Percentiles rank a stretch among this genome's conserved stretches.
These are phyloP conservation scores for Trachelipus rathkii DNA, from an alignment of 1,140 invertebrate species.

Conservation along the genomic window DNA sequence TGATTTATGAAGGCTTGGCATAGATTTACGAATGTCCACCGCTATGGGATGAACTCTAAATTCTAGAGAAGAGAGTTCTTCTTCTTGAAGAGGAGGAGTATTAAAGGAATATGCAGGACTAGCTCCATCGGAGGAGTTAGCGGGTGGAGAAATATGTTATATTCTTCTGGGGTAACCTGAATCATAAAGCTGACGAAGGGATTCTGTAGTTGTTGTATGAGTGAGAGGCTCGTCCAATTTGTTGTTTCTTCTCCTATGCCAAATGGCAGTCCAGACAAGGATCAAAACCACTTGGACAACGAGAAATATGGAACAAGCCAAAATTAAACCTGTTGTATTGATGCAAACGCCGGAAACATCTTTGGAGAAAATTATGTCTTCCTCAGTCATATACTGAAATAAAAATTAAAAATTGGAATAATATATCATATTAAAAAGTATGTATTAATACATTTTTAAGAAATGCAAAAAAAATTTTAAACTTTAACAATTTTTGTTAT, in stretches of 20 bases:
- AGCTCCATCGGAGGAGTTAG: not conserved
- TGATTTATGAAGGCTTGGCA: not conserved
- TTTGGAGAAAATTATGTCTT: conserved; percentile 42
- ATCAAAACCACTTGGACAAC: conserved; percentile 75
- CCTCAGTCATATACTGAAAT: not conserved
- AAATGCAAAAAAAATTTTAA: too few species aligned
- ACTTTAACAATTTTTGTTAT: too few species aligned
- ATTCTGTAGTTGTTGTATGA: conserved; percentile 63
- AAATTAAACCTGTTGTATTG: conserved; percentile 69
- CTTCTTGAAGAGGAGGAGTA: not conserved
- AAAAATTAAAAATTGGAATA: not conserved
- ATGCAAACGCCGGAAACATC: conserved; percentile 61
- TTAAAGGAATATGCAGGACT: not conserved
- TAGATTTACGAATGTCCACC: not conserved
- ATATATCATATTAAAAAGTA: too few species aligned
- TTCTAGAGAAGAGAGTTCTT: not conserved
- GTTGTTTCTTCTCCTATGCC: conserved; percentile 67
- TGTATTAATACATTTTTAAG: too few species aligned
- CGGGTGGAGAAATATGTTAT: conserved; percentile 50
- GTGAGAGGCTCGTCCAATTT: conserved; percentile 55
- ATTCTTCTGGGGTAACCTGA: conserved; percentile 76
- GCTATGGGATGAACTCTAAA: too few species aligned
- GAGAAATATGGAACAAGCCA: conserved; percentile 75
- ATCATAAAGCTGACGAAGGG: conserved; percentile 78
- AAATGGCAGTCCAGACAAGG: conserved; percentile 75